Percentiles rank a stretch among this genome's conserved stretches.
Evolutionary conservation across 2,113 vertebrate genomes (phyloP).

Genomic region (Ailurus styani): DNA sequence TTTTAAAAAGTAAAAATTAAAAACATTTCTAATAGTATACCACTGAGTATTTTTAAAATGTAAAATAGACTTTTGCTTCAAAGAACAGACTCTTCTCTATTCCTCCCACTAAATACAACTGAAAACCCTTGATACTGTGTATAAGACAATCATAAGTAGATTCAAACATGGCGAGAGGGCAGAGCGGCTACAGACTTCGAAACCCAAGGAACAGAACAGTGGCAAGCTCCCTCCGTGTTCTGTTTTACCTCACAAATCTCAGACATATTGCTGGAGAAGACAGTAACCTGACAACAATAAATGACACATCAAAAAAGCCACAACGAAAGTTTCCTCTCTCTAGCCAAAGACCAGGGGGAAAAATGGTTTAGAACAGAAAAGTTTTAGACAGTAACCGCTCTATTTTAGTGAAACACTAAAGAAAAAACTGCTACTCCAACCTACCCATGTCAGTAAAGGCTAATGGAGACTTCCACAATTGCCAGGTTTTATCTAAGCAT

Average conservation of each 20-base stretch:
- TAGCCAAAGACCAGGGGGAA: neutral
- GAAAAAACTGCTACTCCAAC: neutral
- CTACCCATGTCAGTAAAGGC: neutral
- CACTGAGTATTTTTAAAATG: neutral
- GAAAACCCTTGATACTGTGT: neutral
- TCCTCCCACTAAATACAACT: neutral
- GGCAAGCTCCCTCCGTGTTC: neutral
- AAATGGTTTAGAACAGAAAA: neutral
- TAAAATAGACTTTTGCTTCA: neutral
- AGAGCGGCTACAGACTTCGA: neutral
- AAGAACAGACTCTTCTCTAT: neutral
- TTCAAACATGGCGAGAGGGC: neutral
- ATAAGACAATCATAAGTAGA: neutral
- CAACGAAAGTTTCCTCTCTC: neutral
- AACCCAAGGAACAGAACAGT: neutral
- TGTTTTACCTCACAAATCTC: neutral
- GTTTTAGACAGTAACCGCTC: neutral
- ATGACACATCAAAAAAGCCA: neutral
- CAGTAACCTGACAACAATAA: neutral
- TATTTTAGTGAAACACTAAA: neutral
- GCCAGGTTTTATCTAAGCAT: neutral
- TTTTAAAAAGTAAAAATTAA: neutral
- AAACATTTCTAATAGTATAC: neutral
- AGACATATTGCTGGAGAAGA: neutral
- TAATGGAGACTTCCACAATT: neutral